phyloP scores from a whole-genome alignment of 1,140 invertebrate genomes.

The Agraylea sexmaculata region DNA sequence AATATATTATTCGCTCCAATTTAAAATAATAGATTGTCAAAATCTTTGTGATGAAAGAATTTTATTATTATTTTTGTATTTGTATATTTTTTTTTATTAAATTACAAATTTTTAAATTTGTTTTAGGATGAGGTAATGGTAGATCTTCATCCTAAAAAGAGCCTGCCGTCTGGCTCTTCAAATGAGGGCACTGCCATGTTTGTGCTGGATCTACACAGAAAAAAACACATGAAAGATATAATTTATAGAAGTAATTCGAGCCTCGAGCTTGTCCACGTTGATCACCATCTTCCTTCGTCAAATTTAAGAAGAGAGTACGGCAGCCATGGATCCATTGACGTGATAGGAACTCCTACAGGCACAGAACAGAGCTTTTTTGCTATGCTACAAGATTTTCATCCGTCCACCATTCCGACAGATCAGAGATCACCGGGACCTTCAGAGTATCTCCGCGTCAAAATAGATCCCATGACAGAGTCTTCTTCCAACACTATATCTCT shows the following conservation, averaged over 20 bases:
- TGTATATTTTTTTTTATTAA: too few relatives aligned
- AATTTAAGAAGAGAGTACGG: slow-evolving; percentile 45
- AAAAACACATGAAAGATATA: slow-evolving; percentile 15
- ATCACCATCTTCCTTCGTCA: slow-evolving; percentile 24
- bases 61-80: too few relatives aligned
- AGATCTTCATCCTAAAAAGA: slow-evolving; percentile 12
- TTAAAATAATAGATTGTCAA: too few relatives aligned
- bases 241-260: slow-evolving; percentile 49
- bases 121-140: slow-evolving; percentile 16
- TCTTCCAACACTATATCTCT: slow-evolving; percentile 27
- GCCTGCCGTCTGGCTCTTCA: slow-evolving; percentile 13
- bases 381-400: slow-evolving; percentile 66
- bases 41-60: too few relatives aligned
- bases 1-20: too few relatives aligned
- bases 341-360: slow-evolving; percentile 36
- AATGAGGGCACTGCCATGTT: slow-evolving; percentile 10
- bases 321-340: slow-evolving; percentile 46
- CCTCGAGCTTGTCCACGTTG: slow-evolving; percentile 41
- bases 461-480: slow-evolving; percentile 30
- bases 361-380: slow-evolving; percentile 61
- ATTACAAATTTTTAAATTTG: too few relatives aligned
- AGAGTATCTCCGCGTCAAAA: slow-evolving; percentile 42
- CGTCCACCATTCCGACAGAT: slow-evolving; percentile 43
- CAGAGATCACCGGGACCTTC: slow-evolving; percentile 50
- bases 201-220: slow-evolving; percentile 15